Conservation (phyloP, 2,888 invertebrate species). For the Pemphredon lugubris region DNA sequence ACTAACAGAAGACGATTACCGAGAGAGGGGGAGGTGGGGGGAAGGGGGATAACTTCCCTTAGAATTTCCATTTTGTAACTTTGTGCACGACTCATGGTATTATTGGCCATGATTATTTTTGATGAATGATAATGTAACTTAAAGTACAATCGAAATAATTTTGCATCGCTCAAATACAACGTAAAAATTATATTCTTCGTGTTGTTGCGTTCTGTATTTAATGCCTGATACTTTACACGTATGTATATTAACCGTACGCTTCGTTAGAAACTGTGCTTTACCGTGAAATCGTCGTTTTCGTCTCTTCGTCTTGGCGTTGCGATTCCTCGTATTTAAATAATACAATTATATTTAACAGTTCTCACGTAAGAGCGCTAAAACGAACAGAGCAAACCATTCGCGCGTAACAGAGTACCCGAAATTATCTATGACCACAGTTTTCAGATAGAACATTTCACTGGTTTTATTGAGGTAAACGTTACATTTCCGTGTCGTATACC, state of each 20-base stretch:
- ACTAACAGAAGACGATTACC: neutral
- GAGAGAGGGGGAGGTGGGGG: conserved; percentile 7
- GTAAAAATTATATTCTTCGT: too few relatives aligned
- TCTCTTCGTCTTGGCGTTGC: too few relatives aligned
- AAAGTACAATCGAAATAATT: neutral
- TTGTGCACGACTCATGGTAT: conserved; percentile 30
- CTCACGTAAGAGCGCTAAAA: too few relatives aligned
- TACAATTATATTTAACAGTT: too few relatives aligned
- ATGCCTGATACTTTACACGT: too few relatives aligned
- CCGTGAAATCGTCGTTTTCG: too few relatives aligned
- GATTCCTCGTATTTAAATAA: too few relatives aligned
- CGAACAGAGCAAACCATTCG: too few relatives aligned
- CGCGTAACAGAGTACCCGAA: too few relatives aligned
- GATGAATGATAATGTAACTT: neutral
- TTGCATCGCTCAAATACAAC: neutral
- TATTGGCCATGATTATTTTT: conserved; percentile 4
- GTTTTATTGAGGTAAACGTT: conserved; percentile 45
- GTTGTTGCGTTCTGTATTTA: too few relatives aligned
- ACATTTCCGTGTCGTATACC: conserved; percentile 24
- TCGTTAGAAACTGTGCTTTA: too few relatives aligned
- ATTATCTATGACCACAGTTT: neutral
- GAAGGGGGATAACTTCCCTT: conserved; percentile 22
- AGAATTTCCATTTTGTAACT: conserved; percentile 40
- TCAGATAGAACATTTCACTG: conserved; percentile 11
- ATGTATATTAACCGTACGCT: too few relatives aligned